These are phyloP conservation scores for Drosophila greeni DNA, from an alignment of 2,888 invertebrate genomes.

Conservation along the genomic window DNA sequence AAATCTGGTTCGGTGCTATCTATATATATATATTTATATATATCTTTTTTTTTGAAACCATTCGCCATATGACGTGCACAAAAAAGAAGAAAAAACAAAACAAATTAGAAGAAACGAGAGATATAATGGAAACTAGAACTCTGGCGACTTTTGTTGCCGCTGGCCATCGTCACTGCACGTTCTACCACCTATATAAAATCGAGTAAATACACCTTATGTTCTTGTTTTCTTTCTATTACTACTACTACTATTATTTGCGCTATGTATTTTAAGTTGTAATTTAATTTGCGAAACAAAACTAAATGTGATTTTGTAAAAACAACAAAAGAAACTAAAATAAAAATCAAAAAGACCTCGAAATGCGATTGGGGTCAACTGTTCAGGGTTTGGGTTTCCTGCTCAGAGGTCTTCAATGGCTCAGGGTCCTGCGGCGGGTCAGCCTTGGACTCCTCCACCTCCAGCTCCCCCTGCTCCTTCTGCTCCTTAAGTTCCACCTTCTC, in stretches of 20 bases:
- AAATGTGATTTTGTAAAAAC: slow-evolving; percentile 52
- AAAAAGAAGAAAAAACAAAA: slow-evolving; percentile 10
- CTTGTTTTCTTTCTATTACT: slow-evolving; percentile 12
- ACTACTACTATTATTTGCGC: slow-evolving; percentile 29
- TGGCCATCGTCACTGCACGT: slow-evolving; percentile 22
- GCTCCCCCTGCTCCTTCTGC: not conserved
- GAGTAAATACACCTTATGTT: slow-evolving; percentile 12
- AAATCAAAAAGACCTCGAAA: slow-evolving; percentile 43
- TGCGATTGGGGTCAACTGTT: slow-evolving; percentile 28
- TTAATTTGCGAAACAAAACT: slow-evolving; percentile 51
- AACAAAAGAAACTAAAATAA: slow-evolving; percentile 48
- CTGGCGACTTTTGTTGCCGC: slow-evolving; percentile 22
- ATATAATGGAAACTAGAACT: slow-evolving; percentile 11
- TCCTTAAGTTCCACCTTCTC: not conserved
- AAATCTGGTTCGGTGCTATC: slow-evolving; percentile 27
- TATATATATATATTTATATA: not conserved
- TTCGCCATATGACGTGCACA: slow-evolving; percentile 33
- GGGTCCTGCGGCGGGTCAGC: not conserved
- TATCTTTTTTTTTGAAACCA: not conserved
- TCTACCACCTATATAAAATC: slow-evolving; percentile 15
- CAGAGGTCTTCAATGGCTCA: not conserved
- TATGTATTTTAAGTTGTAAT: slow-evolving; percentile 47
- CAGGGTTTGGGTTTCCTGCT: not conserved
- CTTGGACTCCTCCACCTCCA: slow-evolving; percentile 1
- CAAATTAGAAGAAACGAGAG: slow-evolving; percentile 7